Conservation (phyloP, 2,797 vertebrate species). For the Gobio occitaniae region DNA sequence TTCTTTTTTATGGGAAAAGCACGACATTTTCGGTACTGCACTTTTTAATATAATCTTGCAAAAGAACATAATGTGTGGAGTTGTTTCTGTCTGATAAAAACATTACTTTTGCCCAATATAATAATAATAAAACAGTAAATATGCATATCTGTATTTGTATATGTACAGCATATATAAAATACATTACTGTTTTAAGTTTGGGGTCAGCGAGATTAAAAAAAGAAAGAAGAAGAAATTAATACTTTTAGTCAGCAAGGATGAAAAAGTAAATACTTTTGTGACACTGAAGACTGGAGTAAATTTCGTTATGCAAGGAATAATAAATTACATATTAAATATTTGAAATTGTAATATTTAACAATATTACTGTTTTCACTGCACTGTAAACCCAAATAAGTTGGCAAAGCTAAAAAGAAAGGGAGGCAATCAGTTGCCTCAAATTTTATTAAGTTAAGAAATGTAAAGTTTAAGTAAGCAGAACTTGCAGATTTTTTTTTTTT, state of each 20-base stretch:
- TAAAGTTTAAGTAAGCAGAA: too few species aligned
- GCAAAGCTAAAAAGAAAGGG: too few species aligned
- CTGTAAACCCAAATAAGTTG: too few species aligned
- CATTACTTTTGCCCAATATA: too few species aligned
- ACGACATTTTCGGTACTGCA: neutral
- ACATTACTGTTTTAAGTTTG: neutral
- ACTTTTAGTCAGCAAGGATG: neutral
- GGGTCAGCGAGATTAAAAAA: neutral
- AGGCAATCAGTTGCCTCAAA: too few species aligned
- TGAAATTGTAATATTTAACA: neutral
- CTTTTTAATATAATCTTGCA: neutral
- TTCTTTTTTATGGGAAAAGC: slow-evolving; percentile 1
- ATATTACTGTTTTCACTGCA: neutral
- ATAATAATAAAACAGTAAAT: neutral
- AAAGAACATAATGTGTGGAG: too few species aligned
- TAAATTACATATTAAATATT: neutral
- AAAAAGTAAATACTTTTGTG: neutral
- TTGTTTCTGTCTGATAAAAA: too few species aligned
- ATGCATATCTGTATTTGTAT: neutral
- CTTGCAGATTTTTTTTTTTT: too few species aligned
- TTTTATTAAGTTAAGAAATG: too few species aligned
- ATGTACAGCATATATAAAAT: neutral
- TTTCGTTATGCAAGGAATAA: neutral
- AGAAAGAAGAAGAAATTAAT: neutral
- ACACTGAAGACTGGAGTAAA: neutral